Evolutionary conservation across 92 coral and sea anemone genomes (phyloP).

Genomic region (Meandrina meandrites): DNA sequence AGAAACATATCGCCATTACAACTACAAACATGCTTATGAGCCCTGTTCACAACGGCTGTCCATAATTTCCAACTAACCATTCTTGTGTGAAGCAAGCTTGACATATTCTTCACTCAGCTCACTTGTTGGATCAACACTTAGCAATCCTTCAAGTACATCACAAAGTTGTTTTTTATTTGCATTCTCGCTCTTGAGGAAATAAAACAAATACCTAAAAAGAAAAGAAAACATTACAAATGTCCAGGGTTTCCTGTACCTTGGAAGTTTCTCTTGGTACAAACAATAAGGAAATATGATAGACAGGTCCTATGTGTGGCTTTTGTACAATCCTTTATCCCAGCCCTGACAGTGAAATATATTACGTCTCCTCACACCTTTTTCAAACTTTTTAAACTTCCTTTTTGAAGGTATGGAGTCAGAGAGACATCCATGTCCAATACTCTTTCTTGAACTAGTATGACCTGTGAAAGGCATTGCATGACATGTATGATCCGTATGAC

Average conservation of each 20-base stretch:
- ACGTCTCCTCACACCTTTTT: background rate
- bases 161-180: slow-evolving; percentile 36
- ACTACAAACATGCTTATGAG: too few species aligned
- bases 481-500: too few species aligned
- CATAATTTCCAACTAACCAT: slow-evolving; percentile 11
- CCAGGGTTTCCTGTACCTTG: background rate
- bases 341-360: too few species aligned
- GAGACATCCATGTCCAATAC: too few species aligned
- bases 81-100: slow-evolving; percentile 1
- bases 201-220: slow-evolving; percentile 76
- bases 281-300: too few species aligned
- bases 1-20: too few species aligned
- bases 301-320: background rate
- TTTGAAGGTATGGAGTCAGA: too few species aligned
- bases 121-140: slow-evolving; percentile 81
- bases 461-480: too few species aligned
- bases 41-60: too few species aligned
- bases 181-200: slow-evolving; percentile 67
- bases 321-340: too few species aligned
- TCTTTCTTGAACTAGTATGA: too few species aligned
- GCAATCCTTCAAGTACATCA: slow-evolving; percentile 62
- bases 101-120: slow-evolving; percentile 70
- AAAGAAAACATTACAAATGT: background rate
- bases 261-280: background rate
- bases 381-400: background rate